Conservation (phyloP, 1,140 invertebrate genomes). For the Drosophila santomea region DNA sequence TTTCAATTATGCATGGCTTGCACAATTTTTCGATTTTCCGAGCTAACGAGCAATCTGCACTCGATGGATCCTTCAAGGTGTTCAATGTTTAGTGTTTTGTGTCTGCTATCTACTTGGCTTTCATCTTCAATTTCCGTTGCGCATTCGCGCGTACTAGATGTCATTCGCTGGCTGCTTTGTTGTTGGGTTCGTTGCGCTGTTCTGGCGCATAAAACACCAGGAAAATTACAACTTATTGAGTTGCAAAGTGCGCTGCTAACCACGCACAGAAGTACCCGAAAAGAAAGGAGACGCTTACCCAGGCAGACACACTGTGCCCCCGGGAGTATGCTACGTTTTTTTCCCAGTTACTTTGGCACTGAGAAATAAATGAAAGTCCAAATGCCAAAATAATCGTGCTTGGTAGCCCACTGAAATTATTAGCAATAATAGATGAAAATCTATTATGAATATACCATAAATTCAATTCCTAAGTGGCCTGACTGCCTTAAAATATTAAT, state of each 20-base stretch:
- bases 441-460: no score
- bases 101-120: slow-evolving; percentile 68
- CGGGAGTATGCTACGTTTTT: slow-evolving; percentile 46
- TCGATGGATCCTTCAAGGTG: slow-evolving; percentile 59
- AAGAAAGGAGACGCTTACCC: slow-evolving; percentile 11
- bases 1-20: slow-evolving; percentile 67
- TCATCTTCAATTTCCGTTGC: slow-evolving; percentile 79
- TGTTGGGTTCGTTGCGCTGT: slow-evolving; percentile 20
- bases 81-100: slow-evolving; percentile 47
- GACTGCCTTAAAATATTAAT: no score
- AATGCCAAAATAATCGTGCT: no score
- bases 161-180: slow-evolving; percentile 3
- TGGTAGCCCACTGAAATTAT: no score
- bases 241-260: slow-evolving; percentile 64
- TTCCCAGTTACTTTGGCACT: slow-evolving; percentile 23
- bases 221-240: slow-evolving; percentile 82
- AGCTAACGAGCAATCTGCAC: slow-evolving; percentile 47
- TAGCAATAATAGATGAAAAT: no score
- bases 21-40: slow-evolving; percentile 79
- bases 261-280: slow-evolving; percentile 11
- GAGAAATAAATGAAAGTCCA: neutral
- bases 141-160: slow-evolving; percentile 58
- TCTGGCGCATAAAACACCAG: slow-evolving; percentile 62
- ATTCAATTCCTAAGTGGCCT: no score
- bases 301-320: slow-evolving; percentile 42